phyloP scores from a whole-genome alignment of 2,888 invertebrate species.

The Marasmarcha lunaedactyla region DNA sequence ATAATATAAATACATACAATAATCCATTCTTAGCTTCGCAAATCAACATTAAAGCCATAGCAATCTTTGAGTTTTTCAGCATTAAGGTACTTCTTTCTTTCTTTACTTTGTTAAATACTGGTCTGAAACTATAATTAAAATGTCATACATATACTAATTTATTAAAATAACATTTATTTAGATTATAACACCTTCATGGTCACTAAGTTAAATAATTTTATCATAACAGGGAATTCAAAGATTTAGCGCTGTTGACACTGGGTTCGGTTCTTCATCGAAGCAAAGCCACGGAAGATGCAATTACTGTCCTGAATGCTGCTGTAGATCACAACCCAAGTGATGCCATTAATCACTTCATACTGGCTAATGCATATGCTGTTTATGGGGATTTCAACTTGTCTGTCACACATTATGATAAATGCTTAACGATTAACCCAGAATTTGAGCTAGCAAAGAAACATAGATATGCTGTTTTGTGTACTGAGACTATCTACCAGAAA shows the following conservation, averaged over 20 bases:
- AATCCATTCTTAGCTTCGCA: no score
- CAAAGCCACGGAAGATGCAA: constrained; percentile 76
- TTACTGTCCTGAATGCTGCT: constrained; percentile 78
- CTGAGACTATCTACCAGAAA: constrained; percentile 72
- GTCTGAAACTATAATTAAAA: no score
- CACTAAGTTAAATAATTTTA: no score
- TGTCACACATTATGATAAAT: constrained; percentile 68
- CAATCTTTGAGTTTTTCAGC: no score
- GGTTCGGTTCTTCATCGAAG: constrained; percentile 80
- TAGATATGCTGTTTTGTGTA: constrained; percentile 76
- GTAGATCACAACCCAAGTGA: constrained; percentile 76
- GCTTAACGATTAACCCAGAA: constrained; percentile 72
- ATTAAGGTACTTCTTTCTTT: no score
- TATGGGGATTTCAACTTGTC: constrained; percentile 79
- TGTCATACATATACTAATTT: no score
- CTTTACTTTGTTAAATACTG: no score
- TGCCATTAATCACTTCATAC: constrained; percentile 73
- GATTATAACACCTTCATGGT: no score
- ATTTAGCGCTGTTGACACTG: constrained; percentile 79
- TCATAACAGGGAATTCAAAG: constrained; percentile 72
- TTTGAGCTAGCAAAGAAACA: constrained; percentile 73
- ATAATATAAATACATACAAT: no score
- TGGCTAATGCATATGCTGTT: constrained; percentile 81
- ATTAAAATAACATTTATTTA: no score
- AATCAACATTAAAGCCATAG: no score